Base-by-base conservation (phyloP, 92 coral and sea anemone species). In the Actinostola sp. region DNA sequence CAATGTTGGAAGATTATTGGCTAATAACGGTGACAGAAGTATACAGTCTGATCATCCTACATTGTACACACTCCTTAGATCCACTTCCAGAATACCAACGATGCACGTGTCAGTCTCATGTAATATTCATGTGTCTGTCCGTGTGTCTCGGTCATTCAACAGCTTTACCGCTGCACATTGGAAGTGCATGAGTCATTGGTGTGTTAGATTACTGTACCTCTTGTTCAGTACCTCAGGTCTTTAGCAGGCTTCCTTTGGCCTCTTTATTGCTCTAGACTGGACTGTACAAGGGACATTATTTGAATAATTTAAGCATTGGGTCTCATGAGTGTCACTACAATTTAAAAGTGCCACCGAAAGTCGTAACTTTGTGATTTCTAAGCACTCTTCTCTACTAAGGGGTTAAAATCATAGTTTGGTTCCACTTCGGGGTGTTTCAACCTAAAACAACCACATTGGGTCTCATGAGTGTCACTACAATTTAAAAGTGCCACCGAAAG, bases 141-240 rank as follows among this genome's bases (percentile, higher is more conserved):
- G 84, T 79, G 67, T 81, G 41, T 30, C 44, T 42, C 34, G 39
- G 83, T 70, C 73, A 74, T 70, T 82, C 92, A 87, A 90, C 97
- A 90, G 97, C 92, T 72, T 89, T 80, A 63, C 75, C 77, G 97
- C 97, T 90, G 97, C 90, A 87, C 71, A 87, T 90, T 90, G 86
- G 90, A 89, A 85, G 87, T 80, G 94, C 97, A 77, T 91, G 91
- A 82, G 93, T 88, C 97, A 84, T 91, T 88, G 74, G 97, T 85
- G 97, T 91, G 93, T 88, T 29, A 88, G 88, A 84, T 72, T 50
- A 84, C 35, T 85, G 72, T 73, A 81, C 89, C 93, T 82, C 91
- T 88, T 58, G 84, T 79, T 57, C 31, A 36, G 77, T 70, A 66
- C 78, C 60, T 46, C 64, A 63, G 72, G 67, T 41, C 72, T 39